These are phyloP conservation scores for Ascaphus truei DNA, from an alignment of 2,113 vertebrate genomes.

Conservation along the genomic window DNA sequence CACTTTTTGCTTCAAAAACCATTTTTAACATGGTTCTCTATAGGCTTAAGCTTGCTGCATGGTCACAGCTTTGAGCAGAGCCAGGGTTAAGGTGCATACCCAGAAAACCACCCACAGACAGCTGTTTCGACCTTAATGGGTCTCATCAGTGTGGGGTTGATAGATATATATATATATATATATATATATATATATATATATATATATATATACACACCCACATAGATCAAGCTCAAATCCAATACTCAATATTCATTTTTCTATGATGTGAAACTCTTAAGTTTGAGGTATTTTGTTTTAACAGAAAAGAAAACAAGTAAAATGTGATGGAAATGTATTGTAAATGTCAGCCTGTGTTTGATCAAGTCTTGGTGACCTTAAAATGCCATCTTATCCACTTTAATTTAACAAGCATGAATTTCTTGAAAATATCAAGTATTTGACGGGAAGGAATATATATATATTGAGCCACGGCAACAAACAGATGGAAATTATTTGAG, in stretches of 20 bases:
- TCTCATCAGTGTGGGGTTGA: too few relatives aligned
- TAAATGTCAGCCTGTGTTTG: conserved; percentile 54
- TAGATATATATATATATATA: too few relatives aligned
- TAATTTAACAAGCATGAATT: conserved; percentile 53
- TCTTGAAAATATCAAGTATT: conserved; percentile 63
- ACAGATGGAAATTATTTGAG: conserved; percentile 43
- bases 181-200: too few relatives aligned
- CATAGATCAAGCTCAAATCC: conserved; percentile 8
- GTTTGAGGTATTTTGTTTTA: conserved; percentile 42
- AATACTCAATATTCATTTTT: conserved; percentile 31
- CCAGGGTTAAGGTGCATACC: too few relatives aligned
- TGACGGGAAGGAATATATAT: conserved; percentile 50
- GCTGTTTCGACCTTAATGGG: too few relatives aligned
- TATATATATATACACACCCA: not conserved
- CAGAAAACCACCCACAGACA: too few relatives aligned
- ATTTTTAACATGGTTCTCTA: too few relatives aligned
- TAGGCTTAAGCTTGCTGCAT: too few relatives aligned
- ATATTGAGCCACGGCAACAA: conserved; percentile 47
- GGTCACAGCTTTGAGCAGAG: too few relatives aligned
- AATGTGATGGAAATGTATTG: conserved; percentile 45
- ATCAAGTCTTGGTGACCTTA: conserved; percentile 52
- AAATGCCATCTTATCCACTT: conserved; percentile 53
- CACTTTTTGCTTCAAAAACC: too few relatives aligned
- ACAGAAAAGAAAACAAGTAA: conserved; percentile 46
- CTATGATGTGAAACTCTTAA: conserved; percentile 42